Evolutionary conservation across 2,113 vertebrate genomes (phyloP).

Genomic region (Podocnemis expansa): DNA sequence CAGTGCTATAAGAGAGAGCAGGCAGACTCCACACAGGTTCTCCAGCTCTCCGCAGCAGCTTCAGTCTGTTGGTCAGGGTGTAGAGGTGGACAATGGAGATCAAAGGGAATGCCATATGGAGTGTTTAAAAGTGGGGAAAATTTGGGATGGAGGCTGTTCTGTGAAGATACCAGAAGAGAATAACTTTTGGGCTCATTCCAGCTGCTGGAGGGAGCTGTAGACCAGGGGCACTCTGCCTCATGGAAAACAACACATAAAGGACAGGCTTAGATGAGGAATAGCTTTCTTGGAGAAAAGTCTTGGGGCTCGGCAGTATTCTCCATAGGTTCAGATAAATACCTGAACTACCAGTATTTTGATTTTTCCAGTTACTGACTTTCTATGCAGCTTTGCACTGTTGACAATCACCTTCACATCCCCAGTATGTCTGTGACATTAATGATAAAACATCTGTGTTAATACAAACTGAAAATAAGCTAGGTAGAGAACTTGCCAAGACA

Average conservation of each 20-base stretch:
- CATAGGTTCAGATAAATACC: not conserved
- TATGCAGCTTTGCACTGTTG: not conserved
- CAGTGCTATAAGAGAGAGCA: not conserved
- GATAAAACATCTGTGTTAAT: not conserved
- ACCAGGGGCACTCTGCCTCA: not conserved
- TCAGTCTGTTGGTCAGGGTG: not conserved
- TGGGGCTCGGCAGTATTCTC: not conserved
- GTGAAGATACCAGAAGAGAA: not conserved
- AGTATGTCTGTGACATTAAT: not conserved
- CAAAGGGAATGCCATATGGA: not conserved
- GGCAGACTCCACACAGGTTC: not conserved
- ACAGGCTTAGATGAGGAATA: not conserved
- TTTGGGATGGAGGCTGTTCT: not conserved
- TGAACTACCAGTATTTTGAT: not conserved
- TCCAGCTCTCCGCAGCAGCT: not conserved
- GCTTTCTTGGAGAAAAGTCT: not conserved
- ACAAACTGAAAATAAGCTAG: not conserved
- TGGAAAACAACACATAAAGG: not conserved
- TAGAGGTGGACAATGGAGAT: not conserved
- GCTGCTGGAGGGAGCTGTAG: too few species aligned
- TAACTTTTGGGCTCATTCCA: not conserved
- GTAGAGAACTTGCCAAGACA: not conserved
- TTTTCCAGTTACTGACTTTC: not conserved
- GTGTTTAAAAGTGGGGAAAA: not conserved
- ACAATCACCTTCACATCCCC: not conserved